phyloP scores from a whole-genome alignment of 2,113 vertebrate species.

The Eurystomus gularis region DNA sequence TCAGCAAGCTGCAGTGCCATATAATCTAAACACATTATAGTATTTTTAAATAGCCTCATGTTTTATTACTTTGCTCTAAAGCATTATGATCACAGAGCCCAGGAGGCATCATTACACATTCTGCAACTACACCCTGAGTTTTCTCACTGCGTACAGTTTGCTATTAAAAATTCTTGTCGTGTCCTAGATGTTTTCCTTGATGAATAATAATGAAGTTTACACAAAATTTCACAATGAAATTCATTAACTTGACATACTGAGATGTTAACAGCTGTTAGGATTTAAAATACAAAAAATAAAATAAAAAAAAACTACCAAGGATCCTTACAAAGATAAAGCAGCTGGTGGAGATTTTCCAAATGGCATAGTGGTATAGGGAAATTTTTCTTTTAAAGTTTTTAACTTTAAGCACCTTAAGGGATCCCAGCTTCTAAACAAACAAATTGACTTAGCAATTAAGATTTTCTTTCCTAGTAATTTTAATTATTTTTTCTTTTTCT shows the following conservation, averaged over 20 bases:
- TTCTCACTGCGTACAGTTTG: slow-evolving; percentile 19
- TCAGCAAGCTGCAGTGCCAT: slow-evolving; percentile 61
- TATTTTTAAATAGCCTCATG: slow-evolving; percentile 67
- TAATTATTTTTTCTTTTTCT: background rate
- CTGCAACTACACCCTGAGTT: slow-evolving; percentile 20
- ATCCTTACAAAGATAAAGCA: background rate
- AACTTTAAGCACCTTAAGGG: background rate
- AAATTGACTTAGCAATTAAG: background rate
- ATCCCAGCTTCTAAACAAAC: background rate
- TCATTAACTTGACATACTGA: background rate
- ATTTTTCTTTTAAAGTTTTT: background rate
- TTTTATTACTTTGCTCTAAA: slow-evolving; percentile 69
- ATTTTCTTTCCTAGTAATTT: background rate
- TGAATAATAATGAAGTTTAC: slow-evolving; percentile 22
- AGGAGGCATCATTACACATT: slow-evolving; percentile 61
- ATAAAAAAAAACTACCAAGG: background rate
- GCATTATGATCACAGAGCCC: slow-evolving; percentile 48
- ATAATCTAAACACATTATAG: slow-evolving; percentile 65
- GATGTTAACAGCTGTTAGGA: slow-evolving; percentile 16
- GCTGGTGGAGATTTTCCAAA: background rate
- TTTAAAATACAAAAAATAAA: background rate
- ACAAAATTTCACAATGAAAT: slow-evolving; percentile 4
- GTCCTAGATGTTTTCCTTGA: slow-evolving; percentile 28
- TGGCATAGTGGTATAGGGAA: background rate
- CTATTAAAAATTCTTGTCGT: slow-evolving; percentile 14